Conservation (phyloP, 1,140 invertebrate species). For the Papilio glaucus region DNA sequence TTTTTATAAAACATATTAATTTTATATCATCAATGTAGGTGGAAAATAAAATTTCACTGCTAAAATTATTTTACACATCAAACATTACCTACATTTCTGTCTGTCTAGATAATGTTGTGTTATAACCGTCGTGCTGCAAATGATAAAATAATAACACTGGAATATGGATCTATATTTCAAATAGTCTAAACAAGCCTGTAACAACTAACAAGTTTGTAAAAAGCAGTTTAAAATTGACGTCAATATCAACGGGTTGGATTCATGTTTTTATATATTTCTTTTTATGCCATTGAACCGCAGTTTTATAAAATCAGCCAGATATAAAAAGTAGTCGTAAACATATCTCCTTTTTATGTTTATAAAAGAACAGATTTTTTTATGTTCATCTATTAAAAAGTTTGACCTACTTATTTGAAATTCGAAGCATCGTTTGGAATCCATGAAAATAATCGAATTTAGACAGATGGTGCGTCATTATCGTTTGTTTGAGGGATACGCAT, state of each 20-base stretch:
- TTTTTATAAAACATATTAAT: background rate
- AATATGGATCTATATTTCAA: too few relatives aligned
- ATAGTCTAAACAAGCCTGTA: too few relatives aligned
- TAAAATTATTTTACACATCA: too few relatives aligned
- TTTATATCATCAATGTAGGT: background rate
- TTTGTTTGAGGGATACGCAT: slow-evolving; percentile 28
- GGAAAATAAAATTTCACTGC: background rate
- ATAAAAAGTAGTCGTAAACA: background rate
- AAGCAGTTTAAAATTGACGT: too few relatives aligned
- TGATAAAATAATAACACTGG: too few relatives aligned
- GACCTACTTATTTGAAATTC: slow-evolving; percentile 17
- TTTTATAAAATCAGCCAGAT: background rate
- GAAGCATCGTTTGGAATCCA: background rate
- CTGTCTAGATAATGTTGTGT: too few relatives aligned
- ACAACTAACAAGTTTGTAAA: too few relatives aligned
- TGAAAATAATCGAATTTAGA: slow-evolving; percentile 31
- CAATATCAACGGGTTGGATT: too few relatives aligned
- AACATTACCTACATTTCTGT: too few relatives aligned
- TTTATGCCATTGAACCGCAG: too few relatives aligned
- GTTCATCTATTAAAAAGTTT: slow-evolving; percentile 27
- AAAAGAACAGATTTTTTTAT: slow-evolving; percentile 47
- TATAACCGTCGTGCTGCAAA: too few relatives aligned
- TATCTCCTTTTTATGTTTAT: background rate
- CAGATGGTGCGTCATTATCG: slow-evolving; percentile 32
- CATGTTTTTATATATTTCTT: too few relatives aligned